These are phyloP conservation scores for Synergus laeviventris DNA, from an alignment of 2,888 invertebrate species.

Conservation along the genomic window DNA sequence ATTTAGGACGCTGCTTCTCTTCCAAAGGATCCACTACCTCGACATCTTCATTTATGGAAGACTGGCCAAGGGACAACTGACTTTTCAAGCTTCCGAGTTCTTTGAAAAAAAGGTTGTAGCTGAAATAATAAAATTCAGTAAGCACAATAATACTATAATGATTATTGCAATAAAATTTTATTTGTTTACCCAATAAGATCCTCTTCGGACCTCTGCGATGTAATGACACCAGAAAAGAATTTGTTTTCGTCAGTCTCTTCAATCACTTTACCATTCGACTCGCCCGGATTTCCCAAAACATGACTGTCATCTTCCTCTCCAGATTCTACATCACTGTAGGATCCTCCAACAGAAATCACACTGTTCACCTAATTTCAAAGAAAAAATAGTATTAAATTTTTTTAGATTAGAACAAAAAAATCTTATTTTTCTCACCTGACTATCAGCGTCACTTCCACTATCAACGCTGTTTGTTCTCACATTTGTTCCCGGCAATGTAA, in stretches of 20 bases:
- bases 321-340: conserved; percentile 68
- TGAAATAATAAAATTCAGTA: conserved; percentile 64
- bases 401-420: conserved; percentile 6
- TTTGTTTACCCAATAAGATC: conserved; percentile 63
- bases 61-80: conserved; percentile 76
- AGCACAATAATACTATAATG: background rate
- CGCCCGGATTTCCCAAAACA: conserved; percentile 48
- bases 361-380: conserved; percentile 63
- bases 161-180: background rate
- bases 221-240: conserved; percentile 68
- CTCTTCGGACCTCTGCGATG: conserved; percentile 67
- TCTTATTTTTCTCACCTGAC: conserved; percentile 62
- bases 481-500: conserved; percentile 65
- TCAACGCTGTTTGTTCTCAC: conserved; percentile 68
- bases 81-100: conserved; percentile 78
- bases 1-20: conserved; percentile 43
- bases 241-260: conserved; percentile 59
- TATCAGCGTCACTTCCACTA: conserved; percentile 71
- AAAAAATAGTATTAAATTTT: background rate
- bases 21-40: conserved; percentile 39
- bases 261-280: conserved; percentile 57
- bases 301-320: conserved; percentile 66
- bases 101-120: conserved; percentile 79
- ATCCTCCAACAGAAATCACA: conserved; percentile 58
- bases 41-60: conserved; percentile 53